Percentiles rank a stretch among this genome's conserved stretches.
Evolutionary conservation across 2,888 invertebrate genomes (phyloP).

Genomic region (Imbricaverruca yamaguchii): DNA sequence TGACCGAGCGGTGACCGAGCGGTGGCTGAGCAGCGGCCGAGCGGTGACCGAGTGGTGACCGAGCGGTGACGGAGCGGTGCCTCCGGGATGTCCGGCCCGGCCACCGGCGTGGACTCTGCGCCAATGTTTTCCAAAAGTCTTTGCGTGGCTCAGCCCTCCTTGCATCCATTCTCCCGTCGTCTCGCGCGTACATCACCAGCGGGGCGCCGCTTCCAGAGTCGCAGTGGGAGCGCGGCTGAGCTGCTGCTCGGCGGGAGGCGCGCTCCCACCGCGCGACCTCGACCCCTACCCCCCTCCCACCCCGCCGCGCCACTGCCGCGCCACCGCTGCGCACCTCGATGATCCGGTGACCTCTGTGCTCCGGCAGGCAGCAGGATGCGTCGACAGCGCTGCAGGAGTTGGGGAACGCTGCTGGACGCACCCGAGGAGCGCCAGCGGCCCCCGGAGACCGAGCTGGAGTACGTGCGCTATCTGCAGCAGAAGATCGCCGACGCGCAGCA

Average conservation of each 20-base stretch:
- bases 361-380: background rate
- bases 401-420: slow-evolving; percentile 8
- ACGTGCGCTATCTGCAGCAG: slow-evolving; percentile 58
- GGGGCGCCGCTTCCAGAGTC: no score
- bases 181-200: no score
- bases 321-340: background rate
- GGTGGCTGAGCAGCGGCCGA: no score
- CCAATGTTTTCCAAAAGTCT: background rate
- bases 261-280: background rate
- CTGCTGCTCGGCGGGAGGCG: background rate
- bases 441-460: slow-evolving; percentile 50
- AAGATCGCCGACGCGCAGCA: slow-evolving; percentile 66
- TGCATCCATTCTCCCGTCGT: no score
- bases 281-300: background rate
- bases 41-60: background rate
- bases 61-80: background rate
- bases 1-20: no score
- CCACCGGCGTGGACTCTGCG: background rate
- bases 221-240: no score
- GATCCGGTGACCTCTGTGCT: background rate
- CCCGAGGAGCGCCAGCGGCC: slow-evolving; percentile 29
- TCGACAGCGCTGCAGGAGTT: slow-evolving; percentile 1
- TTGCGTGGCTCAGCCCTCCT: no score
- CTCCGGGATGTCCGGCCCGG: background rate
- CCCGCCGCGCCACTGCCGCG: background rate